Base-by-base conservation (phyloP, 2,797 vertebrate genomes). In the Arrhamphus sclerolepis region DNA sequence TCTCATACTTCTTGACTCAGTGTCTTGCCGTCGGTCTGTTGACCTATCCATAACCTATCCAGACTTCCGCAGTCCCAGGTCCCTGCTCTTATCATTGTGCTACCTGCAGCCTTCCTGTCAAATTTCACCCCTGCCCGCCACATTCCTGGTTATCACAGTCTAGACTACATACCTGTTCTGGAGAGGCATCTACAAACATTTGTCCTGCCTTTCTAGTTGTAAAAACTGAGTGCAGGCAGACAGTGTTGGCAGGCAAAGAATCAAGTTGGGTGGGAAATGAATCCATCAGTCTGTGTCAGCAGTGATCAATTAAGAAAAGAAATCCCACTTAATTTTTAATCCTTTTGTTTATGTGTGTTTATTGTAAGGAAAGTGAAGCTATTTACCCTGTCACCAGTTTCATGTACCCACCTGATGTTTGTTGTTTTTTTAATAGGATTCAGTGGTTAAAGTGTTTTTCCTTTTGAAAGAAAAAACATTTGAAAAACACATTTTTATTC, bases 51-150 rank as follows among this genome's bases (percentile, higher is more conserved):
- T 34, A 34, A 34, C 31, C 31, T 13, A 9, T 11, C 9, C 31
- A 34, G 14, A 55, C 59, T 41, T 41, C 72, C 6, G 6, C 56
- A 34, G 61, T 43, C 65, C 46, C 68, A 9, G 31, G 63, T 67
- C 65, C 39, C 69, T 49, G 50, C 72, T 80, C 80, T 68, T 67
- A 57, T 71, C 65, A 55, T 66, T 75, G 68, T 85, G 85, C 79
- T 88, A 91, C 87, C 91, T 93, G 83, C 89, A 91, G 84, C 82
- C 80, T 80, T 80, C 77, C 71, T 89, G 92, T 91, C 90, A 92
- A 88, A 92, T 93, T 93, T 92, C 89, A 89, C 90, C 78, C 86
- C 66, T 85, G 70, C 74, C 62, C 67, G 90, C 87, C 77, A 92
- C 91, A 93, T 93, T 93, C 91, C 87, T 80, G 19, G 72, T 89